Evolutionary conservation across 2,113 vertebrate species (phyloP).

Genomic region (Hydrolagus affinis): DNA sequence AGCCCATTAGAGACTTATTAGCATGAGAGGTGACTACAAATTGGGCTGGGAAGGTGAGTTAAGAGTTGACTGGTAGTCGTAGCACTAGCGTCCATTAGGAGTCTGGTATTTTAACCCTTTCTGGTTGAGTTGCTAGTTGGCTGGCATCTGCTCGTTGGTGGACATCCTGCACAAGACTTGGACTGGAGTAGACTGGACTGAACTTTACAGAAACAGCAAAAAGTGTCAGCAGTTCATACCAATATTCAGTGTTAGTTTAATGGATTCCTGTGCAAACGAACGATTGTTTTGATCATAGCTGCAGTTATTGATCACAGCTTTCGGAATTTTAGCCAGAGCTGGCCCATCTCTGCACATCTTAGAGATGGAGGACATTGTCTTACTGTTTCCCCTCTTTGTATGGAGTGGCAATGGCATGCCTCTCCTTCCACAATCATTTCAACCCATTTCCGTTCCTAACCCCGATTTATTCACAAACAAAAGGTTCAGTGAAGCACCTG

Average conservation of each 20-base stretch:
- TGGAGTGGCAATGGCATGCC: too few relatives aligned
- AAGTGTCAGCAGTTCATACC: neutral
- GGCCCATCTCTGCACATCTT: neutral
- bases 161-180: slow-evolving; percentile 1
- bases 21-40: neutral
- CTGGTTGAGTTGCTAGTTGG: slow-evolving; percentile 7
- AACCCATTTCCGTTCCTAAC: neutral
- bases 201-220: neutral
- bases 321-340: neutral
- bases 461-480: neutral
- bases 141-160: slow-evolving; percentile 18
- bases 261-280: slow-evolving; percentile 1
- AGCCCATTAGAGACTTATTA: neutral
- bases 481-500: neutral
- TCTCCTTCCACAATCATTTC: neutral
- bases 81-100: neutral
- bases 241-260: slow-evolving; percentile 30
- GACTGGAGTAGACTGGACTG: slow-evolving; percentile 6
- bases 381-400: neutral
- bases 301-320: neutral
- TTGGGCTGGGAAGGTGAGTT: neutral
- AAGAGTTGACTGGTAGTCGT: neutral
- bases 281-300: too few relatives aligned
- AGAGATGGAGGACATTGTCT: neutral
- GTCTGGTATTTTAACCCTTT: neutral